Base-by-base conservation (phyloP, 1,140 invertebrate species). In the Leptopilina boulardi region DNA sequence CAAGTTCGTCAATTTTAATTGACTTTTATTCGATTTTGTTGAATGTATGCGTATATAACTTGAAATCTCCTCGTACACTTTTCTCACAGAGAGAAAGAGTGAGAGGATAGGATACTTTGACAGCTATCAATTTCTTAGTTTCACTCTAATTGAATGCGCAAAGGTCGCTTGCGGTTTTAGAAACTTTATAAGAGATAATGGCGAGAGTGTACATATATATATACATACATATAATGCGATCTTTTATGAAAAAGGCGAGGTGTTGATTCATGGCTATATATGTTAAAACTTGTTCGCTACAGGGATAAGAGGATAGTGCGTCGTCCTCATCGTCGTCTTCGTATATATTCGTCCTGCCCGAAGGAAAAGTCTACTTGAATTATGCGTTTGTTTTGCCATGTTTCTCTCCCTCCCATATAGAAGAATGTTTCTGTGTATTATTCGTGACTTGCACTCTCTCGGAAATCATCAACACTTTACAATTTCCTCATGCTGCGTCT, bases 211-310 rank as follows among this genome's bases (percentile, higher is more conserved):
- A 47, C 59, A 15, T 10, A 23, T 30, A 66, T 66, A 38, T 38
- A 38, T 38, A 38, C 9, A 9, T 38, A 9, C n/a, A n/a, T n/a
- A n/a, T n/a, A n/a, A 56, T 18, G 54, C 54, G 54, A 18, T 56
- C 54, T 56, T 26, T 77, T 79, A 74, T 80, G 79, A 80, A 80
- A 77, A 78, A 80, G 76, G 77, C 79, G 79, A 59, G 78, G 81
- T 82, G 81, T 82, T 82, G 81, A 82, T 82, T 80, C 81, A 82
- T 82, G 75, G 75, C 51, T 79, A 77, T 77, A 59, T 11, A 59
- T 30, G 47, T 15, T 15, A 51, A 18, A 15, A 51, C 47, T 51
- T n/a, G 15, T 72, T 56, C 56, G 78, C 78, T 74, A 75, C 76
- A 47, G 42, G 75, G 80, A 1, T 76, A 38, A 74, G 56, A 70